phyloP scores from a whole-genome alignment of 2,888 invertebrate species.

The Hypena proboscidalis region DNA sequence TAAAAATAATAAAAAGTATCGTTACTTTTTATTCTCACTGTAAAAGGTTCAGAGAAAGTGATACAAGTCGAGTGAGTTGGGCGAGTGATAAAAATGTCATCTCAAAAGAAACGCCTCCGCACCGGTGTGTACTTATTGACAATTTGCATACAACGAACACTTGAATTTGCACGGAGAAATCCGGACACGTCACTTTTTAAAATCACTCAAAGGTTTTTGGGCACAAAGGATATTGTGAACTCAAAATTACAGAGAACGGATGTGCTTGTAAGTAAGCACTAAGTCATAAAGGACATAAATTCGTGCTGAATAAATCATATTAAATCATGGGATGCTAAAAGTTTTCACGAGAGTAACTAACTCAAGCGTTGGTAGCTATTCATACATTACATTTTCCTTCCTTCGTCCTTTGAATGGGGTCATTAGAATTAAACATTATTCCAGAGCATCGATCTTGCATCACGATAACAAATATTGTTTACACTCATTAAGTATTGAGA shows the following conservation, averaged over 20 bases:
- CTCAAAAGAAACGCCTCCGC: conserved; percentile 56
- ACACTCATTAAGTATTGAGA: conserved; percentile 28
- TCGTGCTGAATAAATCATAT: no score
- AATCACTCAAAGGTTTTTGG: conserved; percentile 35
- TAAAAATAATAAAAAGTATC: conserved; percentile 4
- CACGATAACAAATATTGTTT: conserved; percentile 27
- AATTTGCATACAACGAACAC: conserved; percentile 68
- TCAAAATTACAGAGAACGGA: no score
- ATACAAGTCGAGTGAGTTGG: conserved; percentile 34
- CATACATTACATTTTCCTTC: conserved; percentile 32
- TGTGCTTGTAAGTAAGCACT: no score
- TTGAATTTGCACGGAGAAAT: conserved; percentile 62
- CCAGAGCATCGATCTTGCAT: conserved; percentile 32
- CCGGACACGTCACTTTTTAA: conserved; percentile 55
- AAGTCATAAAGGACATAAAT: no score
- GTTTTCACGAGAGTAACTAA: not conserved
- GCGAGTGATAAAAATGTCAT: conserved; percentile 56
- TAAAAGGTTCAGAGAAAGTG: conserved; percentile 51
- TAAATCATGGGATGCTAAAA: not conserved
- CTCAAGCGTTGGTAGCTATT: conserved; percentile 10
- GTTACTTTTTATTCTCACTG: conserved; percentile 5
- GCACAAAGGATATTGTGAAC: conserved; percentile 10
- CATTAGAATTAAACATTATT: conserved; percentile 35
- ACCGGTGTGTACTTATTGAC: conserved; percentile 40
- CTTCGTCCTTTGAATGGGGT: conserved; percentile 31